phyloP scores from a whole-genome alignment of 2,797 vertebrate species.

The Chelon auratus region DNA sequence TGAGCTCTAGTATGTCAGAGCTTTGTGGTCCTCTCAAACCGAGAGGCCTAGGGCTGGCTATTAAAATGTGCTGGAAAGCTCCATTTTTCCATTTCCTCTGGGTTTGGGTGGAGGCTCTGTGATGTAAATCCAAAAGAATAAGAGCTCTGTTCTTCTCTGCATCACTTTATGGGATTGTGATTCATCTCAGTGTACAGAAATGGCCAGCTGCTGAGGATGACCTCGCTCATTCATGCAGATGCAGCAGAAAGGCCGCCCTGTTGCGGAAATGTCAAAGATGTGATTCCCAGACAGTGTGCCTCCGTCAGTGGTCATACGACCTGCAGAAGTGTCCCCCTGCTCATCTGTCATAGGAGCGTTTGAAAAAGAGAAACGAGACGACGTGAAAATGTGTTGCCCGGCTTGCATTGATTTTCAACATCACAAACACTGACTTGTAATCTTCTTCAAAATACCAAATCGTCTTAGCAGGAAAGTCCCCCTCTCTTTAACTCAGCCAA shows the following conservation, averaged over 20 bases:
- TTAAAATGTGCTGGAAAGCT: slow-evolving; percentile 78
- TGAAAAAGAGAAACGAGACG: background rate
- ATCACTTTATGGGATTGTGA: slow-evolving; percentile 66
- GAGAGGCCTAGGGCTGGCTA: slow-evolving; percentile 66
- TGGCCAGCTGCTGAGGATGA: slow-evolving; percentile 58
- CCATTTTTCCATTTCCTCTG: slow-evolving; percentile 77
- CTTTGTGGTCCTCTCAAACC: slow-evolving; percentile 72
- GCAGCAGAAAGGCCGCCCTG: slow-evolving; percentile 60
- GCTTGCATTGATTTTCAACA: background rate
- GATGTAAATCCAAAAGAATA: slow-evolving; percentile 78
- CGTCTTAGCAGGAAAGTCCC: background rate
- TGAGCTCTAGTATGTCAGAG: slow-evolving; percentile 61
- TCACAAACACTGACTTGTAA: background rate
- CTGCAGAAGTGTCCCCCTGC: slow-evolving; percentile 19
- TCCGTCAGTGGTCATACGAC: slow-evolving; percentile 36
- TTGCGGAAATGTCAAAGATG: slow-evolving; percentile 61
- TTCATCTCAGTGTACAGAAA: slow-evolving; percentile 59
- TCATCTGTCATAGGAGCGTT: slow-evolving; percentile 4
- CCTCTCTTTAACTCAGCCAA: slow-evolving; percentile 10
- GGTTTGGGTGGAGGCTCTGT: slow-evolving; percentile 79
- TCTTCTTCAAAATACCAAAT: slow-evolving; percentile 2
- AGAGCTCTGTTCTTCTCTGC: slow-evolving; percentile 72
- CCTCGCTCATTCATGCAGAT: slow-evolving; percentile 41
- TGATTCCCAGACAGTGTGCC: slow-evolving; percentile 67
- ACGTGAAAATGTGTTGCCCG: background rate